Base-by-base conservation (phyloP, 1,140 invertebrate species). In the Mamestra configurata region DNA sequence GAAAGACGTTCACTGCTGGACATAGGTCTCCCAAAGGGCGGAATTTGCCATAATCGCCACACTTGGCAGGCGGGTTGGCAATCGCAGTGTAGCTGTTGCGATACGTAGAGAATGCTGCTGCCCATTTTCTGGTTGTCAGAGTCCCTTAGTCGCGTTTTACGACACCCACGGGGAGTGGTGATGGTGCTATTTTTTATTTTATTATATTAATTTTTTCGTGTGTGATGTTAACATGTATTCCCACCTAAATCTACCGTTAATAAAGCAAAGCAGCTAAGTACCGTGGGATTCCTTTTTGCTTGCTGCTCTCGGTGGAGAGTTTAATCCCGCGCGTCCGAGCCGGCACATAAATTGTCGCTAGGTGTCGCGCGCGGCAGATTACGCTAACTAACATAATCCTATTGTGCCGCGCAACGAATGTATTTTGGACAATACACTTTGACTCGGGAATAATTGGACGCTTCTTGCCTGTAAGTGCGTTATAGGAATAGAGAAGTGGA, bases 311-410 rank as follows among this genome's bases (percentile, higher is more conserved):
- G 18, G 22, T 18, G n/a, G 71, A 15, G 51, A 72, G 22, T 53
- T 53, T 73, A 73, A 73, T 73, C 71, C 68, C 49, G 20, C 4
- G 51, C 22, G 71, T 73, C 53, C 71, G 51, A 24, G 46, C 46
- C 27, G 51, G 46, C 68, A 57, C 71, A 73, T 73, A 73, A 73
- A 73, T 73, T 20, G 51, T 43, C 49, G 49, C 24, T 35, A 53
- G 71, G 46, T 55, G 49, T 73, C 71, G 71, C 18, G 6, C 7
- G 4, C 15, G 27, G 53, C 51, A 53, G 71, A 73, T 73, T 73
- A 73, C 71, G 51, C 11, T 37, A 73, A 73, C 71, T 73, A 57
- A 71, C 49, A 43, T 57, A 57, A 57, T 57, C 71, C 71, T 57
- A 57, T 73, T 73, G 46, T 73, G 31, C n/a, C 24, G n/a, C 31